Evolutionary conservation across 1,140 invertebrate genomes (phyloP).

Genomic region (Whitmania pigra): DNA sequence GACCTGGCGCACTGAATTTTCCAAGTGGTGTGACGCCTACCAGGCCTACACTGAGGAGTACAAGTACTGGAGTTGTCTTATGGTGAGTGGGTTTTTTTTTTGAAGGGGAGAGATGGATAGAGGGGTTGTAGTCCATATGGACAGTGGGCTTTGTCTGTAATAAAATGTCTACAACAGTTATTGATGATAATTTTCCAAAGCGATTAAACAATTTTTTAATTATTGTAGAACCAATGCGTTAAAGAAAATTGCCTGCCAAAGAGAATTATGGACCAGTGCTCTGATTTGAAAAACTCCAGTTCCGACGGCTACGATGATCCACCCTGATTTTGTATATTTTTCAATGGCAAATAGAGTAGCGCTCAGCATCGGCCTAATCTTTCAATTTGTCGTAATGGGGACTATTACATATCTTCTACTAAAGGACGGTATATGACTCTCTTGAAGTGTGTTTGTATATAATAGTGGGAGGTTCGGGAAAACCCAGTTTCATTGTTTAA

Average conservation of each 20-base stretch:
- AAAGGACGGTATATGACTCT: background rate
- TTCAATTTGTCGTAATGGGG: background rate
- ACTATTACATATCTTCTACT: background rate
- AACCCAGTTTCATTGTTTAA: background rate
- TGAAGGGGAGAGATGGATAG: background rate
- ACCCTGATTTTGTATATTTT: background rate
- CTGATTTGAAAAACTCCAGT: background rate
- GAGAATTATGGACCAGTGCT: conserved; percentile 13
- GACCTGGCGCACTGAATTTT: conserved; percentile 16
- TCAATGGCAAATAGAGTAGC: too few species aligned
- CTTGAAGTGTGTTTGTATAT: background rate
- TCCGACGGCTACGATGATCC: background rate
- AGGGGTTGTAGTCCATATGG: too few species aligned
- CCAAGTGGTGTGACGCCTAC: conserved; percentile 21
- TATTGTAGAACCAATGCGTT: conserved; percentile 12
- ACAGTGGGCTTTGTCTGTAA: too few species aligned
- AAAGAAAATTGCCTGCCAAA: conserved; percentile 17
- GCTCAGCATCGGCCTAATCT: too few species aligned
- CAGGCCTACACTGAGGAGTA: conserved; percentile 17
- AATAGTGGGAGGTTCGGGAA: background rate
- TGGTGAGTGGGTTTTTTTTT: conserved; percentile 10
- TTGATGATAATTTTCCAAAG: background rate
- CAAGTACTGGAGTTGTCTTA: conserved; percentile 24
- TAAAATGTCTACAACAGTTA: background rate
- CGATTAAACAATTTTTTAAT: too few species aligned